These are phyloP conservation scores for Anser cygnoides DNA, from an alignment of 2,113 vertebrate species.

Conservation along the genomic window DNA sequence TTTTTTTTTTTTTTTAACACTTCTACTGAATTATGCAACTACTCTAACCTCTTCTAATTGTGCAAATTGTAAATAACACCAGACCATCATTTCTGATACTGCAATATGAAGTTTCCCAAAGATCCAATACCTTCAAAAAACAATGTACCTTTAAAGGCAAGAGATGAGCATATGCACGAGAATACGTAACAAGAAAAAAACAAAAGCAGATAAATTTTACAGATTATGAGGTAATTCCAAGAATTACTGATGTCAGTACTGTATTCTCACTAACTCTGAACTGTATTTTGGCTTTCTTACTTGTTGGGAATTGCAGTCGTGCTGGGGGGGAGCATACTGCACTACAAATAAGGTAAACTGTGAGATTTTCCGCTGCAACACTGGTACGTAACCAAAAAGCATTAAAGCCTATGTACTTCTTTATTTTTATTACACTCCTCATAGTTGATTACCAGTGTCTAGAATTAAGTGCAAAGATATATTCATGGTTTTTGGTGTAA, in stretches of 20 bases:
- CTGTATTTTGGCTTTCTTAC: background rate
- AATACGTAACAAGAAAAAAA: background rate
- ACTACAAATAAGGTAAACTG: background rate
- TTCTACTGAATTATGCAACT: background rate
- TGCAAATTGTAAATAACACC: rapidly evolving
- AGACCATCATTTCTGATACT: background rate
- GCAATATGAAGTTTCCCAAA: background rate
- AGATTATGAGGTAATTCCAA: background rate
- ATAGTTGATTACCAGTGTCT: background rate
- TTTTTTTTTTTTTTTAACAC: background rate
- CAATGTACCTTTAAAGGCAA: background rate
- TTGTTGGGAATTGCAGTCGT: background rate
- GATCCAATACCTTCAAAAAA: background rate
- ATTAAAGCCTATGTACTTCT: background rate
- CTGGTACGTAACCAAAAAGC: background rate
- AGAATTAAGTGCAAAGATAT: background rate
- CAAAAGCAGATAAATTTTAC: background rate
- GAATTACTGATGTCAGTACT: rapidly evolving
- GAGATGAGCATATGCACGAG: rapidly evolving
- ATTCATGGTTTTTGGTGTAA: background rate
- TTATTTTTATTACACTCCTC: background rate
- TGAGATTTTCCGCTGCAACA: background rate
- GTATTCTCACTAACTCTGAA: background rate
- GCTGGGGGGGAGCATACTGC: background rate
- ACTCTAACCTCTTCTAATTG: background rate